A percentile compares a stretch with the other conserved stretches of the same genome.
Conservation (phyloP, 2,888 invertebrate species). For the Pristionchus maxplancki region DNA sequence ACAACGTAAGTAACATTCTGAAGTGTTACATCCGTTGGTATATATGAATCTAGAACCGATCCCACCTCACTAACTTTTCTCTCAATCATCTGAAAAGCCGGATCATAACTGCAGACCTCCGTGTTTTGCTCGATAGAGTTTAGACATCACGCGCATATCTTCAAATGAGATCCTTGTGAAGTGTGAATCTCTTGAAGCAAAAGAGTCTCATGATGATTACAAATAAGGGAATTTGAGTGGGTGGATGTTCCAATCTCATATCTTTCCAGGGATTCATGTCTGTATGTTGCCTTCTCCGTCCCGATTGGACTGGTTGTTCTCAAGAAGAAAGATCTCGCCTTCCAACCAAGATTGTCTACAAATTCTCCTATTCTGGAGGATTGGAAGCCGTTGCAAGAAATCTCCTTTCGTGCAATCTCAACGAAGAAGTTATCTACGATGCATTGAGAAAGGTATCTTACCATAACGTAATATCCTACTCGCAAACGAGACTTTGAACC, state of each 20-base stretch:
- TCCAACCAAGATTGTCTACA: conserved; percentile 11
- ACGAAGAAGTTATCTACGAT: background rate
- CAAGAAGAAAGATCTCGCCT: background rate
- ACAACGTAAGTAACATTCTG: background rate
- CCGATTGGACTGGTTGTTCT: conserved; percentile 6
- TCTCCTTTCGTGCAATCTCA: background rate
- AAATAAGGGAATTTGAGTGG: background rate
- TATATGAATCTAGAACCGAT: too few species aligned
- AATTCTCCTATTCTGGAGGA: background rate
- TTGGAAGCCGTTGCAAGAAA: background rate
- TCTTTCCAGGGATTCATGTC: conserved; percentile 44
- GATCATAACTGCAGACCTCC: background rate
- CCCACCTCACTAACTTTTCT: too few species aligned
- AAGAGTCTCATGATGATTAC: background rate
- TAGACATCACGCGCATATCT: background rate
- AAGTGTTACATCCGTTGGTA: too few species aligned
- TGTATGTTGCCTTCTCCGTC: conserved; percentile 30
- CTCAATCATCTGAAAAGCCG: background rate
- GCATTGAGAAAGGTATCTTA: background rate
- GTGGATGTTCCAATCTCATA: background rate
- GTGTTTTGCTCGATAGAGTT: background rate
- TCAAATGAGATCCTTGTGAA: too few species aligned
- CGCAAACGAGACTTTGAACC: too few species aligned
- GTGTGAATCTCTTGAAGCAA: background rate
- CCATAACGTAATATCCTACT: too few species aligned